Base-by-base conservation (phyloP, 2,888 invertebrate species). In the Diarsia mendica region DNA sequence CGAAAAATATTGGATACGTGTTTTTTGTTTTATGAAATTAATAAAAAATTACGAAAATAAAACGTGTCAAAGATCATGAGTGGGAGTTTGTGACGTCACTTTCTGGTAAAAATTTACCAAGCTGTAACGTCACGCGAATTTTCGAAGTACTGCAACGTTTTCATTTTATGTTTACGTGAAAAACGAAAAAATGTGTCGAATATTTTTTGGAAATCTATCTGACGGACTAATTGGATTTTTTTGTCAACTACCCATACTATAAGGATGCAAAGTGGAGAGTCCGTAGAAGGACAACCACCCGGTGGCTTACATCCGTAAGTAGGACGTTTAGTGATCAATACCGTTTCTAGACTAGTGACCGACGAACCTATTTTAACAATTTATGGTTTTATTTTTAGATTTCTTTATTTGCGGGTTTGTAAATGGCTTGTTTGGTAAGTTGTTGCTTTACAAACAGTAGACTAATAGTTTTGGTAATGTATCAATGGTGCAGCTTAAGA, bases 321-420 rank as follows among this genome's bases (percentile, higher is more conserved):
- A 78, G 88, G 87, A 75, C 89, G 86, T 85, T 87, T 83, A 84
- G 73, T 81, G 86, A 89, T 83, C 80, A 80, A 80, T 83, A 80
- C 55, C 72, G 80, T 67, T 79, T 75, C 76, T 75, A 72, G 82
- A 67, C 60, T 13, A 28, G 23, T 68, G 55, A 49, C 20, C 70
- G 67, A 64, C 39, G 15, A 46, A 55, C 20, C 67, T 58, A 61
- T 66, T 61, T 58, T 39, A 61, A 46, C 23, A 15, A 67, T 71
- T 23, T 58, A 55, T 49, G n/a, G 15, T 46, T 48, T 66, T 18
- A 23, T 55, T 46, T 58, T 58, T 63, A n/a, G 49, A 48, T 13
- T 61, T 53, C 39, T 39, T 77, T 18, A 20, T 23, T 23, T 39
- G 6, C 46, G 9, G 51, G 6, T 51, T 28, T 53, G 11, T 69